Base-by-base conservation (phyloP, 2,888 invertebrate species). In the Phortica okadai region DNA sequence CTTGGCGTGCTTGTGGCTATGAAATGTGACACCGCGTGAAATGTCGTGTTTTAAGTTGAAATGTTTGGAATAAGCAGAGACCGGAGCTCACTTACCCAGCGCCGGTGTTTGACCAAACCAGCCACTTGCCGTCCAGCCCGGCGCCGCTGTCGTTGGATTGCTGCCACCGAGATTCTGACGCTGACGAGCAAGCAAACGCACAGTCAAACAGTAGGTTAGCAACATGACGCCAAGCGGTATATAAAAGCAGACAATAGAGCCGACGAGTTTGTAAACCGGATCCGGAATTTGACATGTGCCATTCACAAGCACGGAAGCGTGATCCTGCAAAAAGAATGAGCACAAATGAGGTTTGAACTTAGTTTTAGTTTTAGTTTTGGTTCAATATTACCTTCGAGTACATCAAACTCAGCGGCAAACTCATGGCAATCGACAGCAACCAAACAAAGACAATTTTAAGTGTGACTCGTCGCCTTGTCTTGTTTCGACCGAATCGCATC, bases 221-320 rank as follows among this genome's bases (percentile, higher is more conserved):
- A 98, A 93, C 98, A 99, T 99, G 82, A 99, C 98, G 64, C 95
- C 94, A 81, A 99, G 93, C 0, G 99, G 99, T 80, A 99, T 97
- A 93, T 98, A 98, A 92, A 99, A 99, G 84, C 98, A 97, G 85
- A 98, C 95, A 86, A 98, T 96, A 75, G 98, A 98, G 56, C 98
- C 99, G 84, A 97, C 97, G 77, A 97, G 94, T 91, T 97, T 97
- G 93, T 96, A 97, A 7, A 96, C 93, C 0, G 97, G 96, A 90
- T 97, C 97, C 1, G 97, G 97, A 85, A 97, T 96, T 92, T 96
- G 96, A 89, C 97, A 97, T 62, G 95, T 95, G 2, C 97, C 97
- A 80, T 95, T 95, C 78, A 96, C 95, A 83, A 97, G 93, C 76
- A 97, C 95, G 6, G 96, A 96, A 79, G 95, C 95, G 89, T 96